Percentiles rank a stretch among this genome's conserved stretches.
Evolutionary conservation across 1,140 invertebrate genomes (phyloP).

Genomic region (Drosophila suzukii): DNA sequence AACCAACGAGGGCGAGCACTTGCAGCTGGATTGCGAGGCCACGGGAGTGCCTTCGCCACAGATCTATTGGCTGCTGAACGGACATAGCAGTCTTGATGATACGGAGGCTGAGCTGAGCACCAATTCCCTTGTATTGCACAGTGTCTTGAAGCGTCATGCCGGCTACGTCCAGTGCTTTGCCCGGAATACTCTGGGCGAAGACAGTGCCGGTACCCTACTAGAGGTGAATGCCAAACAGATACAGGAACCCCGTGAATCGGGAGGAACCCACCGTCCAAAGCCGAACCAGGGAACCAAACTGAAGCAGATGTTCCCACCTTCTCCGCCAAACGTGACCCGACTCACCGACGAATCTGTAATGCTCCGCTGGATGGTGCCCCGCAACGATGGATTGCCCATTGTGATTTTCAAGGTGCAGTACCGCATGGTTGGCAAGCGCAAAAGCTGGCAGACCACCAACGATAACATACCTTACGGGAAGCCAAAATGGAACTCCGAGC

Average conservation of each 20-base stretch:
- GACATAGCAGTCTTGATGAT: conserved; percentile 87
- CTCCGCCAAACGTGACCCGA: conserved; percentile 92
- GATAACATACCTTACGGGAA: conserved; percentile 89
- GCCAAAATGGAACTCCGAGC: conserved; percentile 87
- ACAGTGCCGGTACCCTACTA: conserved; percentile 87
- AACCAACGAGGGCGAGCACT: conserved; percentile 88
- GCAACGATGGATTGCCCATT: conserved; percentile 92
- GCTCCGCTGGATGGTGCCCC: conserved; percentile 94
- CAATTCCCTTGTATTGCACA: conserved; percentile 87
- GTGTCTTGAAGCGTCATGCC: conserved; percentile 91
- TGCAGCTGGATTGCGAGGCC: conserved; percentile 88
- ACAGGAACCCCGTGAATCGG: conserved; percentile 72
- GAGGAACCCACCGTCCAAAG: conserved; percentile 7
- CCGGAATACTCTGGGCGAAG: conserved; percentile 91
- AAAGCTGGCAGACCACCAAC: conserved; percentile 92
- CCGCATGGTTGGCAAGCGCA: conserved; percentile 76
- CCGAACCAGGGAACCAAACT: conserved; percentile 27
- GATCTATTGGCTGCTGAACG: conserved; percentile 94
- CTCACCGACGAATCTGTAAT: conserved; percentile 95
- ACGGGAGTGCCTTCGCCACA: conserved; percentile 89
- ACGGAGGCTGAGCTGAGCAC: conserved; percentile 85
- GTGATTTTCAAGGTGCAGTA: conserved; percentile 92
- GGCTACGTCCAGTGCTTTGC: conserved; percentile 96
- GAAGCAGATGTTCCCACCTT: conserved; percentile 91
- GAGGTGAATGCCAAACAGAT: conserved; percentile 91